Evolutionary conservation across 2,113 vertebrate genomes (phyloP).

Genomic region (Pavo muticus): DNA sequence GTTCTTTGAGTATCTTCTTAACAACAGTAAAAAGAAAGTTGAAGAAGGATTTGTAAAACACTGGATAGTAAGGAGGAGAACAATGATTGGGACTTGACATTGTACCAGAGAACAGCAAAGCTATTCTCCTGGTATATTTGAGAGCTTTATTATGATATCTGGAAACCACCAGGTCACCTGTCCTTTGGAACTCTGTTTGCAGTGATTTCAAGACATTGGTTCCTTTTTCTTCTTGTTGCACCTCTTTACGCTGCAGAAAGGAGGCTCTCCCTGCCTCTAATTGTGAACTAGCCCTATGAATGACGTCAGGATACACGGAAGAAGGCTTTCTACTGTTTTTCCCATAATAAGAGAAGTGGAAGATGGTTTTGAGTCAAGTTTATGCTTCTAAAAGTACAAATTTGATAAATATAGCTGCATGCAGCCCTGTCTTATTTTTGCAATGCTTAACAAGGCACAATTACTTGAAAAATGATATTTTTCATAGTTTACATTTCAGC

Average conservation of each 20-base stretch:
- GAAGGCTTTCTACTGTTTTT: not conserved
- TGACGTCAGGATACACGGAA: not conserved
- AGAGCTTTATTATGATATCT: not conserved
- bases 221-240: not conserved
- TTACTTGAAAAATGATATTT: fast-evolving
- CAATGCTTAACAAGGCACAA: not conserved
- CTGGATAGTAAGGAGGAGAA: not conserved
- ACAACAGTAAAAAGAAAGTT: not conserved
- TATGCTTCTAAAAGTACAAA: too few species aligned
- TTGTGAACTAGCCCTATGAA: not conserved
- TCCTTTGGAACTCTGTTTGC: not conserved
- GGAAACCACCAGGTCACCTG: not conserved
- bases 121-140: not conserved
- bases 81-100: not conserved
- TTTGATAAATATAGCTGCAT: not conserved
- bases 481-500: not conserved
- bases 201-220: not conserved
- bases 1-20: not conserved
- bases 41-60: not conserved
- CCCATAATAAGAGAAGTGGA: not conserved
- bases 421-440: not conserved
- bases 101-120: not conserved
- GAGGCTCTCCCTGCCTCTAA: not conserved
- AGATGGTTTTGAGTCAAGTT: not conserved
- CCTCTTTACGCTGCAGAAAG: not conserved